Evolutionary conservation across 1,140 invertebrate genomes (phyloP).

Genomic region (Temnothorax longispinosus): DNA sequence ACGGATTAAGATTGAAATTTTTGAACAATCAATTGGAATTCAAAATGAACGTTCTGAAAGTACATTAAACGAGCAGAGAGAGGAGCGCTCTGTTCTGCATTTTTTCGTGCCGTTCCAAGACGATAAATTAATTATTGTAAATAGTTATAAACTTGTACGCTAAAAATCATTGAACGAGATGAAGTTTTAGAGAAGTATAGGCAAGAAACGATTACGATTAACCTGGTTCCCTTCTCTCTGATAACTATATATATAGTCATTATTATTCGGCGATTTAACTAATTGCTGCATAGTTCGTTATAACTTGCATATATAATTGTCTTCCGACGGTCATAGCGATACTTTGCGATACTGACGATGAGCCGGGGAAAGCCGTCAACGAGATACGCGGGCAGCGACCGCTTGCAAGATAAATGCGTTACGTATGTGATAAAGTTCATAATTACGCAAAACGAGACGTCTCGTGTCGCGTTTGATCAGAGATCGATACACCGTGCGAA

Average conservation of each 20-base stretch:
- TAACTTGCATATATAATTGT: slow-evolving; percentile 43
- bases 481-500: slow-evolving; percentile 42
- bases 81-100: neutral
- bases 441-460: slow-evolving; percentile 69
- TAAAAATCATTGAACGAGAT: slow-evolving; percentile 32
- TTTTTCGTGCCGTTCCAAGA: slow-evolving; percentile 3
- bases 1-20: neutral
- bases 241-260: slow-evolving; percentile 22
- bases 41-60: neutral
- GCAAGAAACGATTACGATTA: slow-evolving; percentile 16
- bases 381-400: slow-evolving; percentile 57
- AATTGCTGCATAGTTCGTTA: slow-evolving; percentile 37
- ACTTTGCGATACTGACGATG: slow-evolving; percentile 32
- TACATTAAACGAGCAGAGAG: neutral
- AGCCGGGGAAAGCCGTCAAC: slow-evolving; percentile 40
- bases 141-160: neutral
- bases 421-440: slow-evolving; percentile 65
- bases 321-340: slow-evolving; percentile 34
- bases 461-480: slow-evolving; percentile 45
- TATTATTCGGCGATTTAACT: slow-evolving; percentile 55
- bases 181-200: slow-evolving; percentile 34
- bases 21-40: neutral
- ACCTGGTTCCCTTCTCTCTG: neutral
- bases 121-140: slow-evolving; percentile 11
- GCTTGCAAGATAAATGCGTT: slow-evolving; percentile 42